Percentiles rank a stretch among this genome's conserved stretches.
These are phyloP conservation scores for Cryptoblepharus egeriae DNA, from an alignment of 2,797 vertebrate species.

Conservation along the genomic window DNA sequence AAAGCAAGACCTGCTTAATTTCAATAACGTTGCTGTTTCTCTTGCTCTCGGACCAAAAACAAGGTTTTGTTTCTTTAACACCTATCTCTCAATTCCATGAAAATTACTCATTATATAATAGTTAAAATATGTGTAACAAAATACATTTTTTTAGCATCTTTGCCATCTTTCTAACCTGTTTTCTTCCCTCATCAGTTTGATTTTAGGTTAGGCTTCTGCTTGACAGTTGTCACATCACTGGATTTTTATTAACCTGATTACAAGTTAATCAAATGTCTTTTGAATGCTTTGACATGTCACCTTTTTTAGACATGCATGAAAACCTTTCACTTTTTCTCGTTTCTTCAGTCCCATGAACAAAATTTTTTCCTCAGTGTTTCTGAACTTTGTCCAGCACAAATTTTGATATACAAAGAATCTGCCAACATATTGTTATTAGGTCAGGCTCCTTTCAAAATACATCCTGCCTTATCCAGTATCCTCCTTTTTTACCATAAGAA, in stretches of 20 bases:
- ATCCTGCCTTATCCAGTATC: background rate
- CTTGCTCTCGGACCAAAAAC: too few species aligned
- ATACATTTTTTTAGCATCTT: constrained; percentile 2
- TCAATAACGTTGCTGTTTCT: too few species aligned
- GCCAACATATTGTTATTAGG: background rate
- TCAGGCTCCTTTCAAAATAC: background rate
- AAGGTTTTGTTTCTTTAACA: background rate
- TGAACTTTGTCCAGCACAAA: background rate
- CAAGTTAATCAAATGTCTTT: background rate
- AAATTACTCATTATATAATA: background rate
- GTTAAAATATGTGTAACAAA: constrained; percentile 11
- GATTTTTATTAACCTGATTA: background rate
- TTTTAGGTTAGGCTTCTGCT: background rate
- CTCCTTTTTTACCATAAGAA: background rate
- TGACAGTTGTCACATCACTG: background rate
- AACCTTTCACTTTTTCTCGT: background rate
- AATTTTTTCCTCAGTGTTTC: background rate
- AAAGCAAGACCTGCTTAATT: too few species aligned
- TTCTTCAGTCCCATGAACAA: constrained; percentile 14
- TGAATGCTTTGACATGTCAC: background rate
- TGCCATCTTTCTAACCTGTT: background rate
- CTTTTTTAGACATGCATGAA: background rate
- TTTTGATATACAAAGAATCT: background rate
- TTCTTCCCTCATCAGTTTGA: background rate
- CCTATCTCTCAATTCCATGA: background rate